Conservation (phyloP, 2,888 invertebrate species). For the Acanthoscelides obtectus region DNA sequence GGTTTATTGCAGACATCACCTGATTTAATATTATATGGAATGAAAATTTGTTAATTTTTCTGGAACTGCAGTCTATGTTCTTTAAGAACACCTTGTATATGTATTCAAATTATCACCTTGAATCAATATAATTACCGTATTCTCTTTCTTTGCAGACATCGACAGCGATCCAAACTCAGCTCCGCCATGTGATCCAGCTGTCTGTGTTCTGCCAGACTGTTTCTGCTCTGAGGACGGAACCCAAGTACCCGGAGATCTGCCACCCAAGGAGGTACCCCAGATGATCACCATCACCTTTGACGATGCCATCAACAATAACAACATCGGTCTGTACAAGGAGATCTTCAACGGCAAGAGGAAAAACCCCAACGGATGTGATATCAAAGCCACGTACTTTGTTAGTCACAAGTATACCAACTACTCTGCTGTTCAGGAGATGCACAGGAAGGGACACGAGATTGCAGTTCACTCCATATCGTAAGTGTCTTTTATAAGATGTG, state of each 20-base stretch:
- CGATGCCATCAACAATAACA: slow-evolving; percentile 92
- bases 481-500: slow-evolving; percentile 48
- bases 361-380: slow-evolving; percentile 91
- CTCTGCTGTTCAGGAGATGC: slow-evolving; percentile 86
- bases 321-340: slow-evolving; percentile 88
- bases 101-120: no score
- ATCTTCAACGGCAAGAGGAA: slow-evolving; percentile 85
- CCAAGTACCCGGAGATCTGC: slow-evolving; percentile 77
- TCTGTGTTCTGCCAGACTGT: slow-evolving; percentile 86
- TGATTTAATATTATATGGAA: no score
- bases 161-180: slow-evolving; percentile 92
- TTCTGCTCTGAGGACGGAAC: slow-evolving; percentile 94
- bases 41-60: no score
- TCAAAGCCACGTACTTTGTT: slow-evolving; percentile 87
- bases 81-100: no score
- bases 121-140: no score
- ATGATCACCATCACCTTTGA: slow-evolving; percentile 94
- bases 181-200: slow-evolving; percentile 80
- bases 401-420: slow-evolving; percentile 93
- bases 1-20: no score
- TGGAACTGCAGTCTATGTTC: no score
- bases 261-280: slow-evolving; percentile 81
- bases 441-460: slow-evolving; percentile 88
- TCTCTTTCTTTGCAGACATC: slow-evolving; percentile 60
- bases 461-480: slow-evolving; percentile 92